phyloP scores from a whole-genome alignment of 2,113 vertebrate species.

The Diadophis punctatus region DNA sequence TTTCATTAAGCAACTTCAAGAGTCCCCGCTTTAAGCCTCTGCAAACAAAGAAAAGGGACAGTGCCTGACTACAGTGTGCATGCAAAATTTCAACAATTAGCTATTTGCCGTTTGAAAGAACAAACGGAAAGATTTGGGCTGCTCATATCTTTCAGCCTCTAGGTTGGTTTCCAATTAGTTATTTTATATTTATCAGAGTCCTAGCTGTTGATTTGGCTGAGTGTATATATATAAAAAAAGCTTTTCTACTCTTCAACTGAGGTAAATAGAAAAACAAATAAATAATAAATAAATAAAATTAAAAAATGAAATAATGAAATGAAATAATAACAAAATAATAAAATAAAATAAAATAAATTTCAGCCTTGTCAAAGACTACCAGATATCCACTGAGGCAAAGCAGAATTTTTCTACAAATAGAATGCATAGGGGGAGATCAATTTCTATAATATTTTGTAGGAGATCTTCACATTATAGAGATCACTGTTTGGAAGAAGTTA shows the following conservation, averaged over 20 bases:
- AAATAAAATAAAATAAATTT: background rate
- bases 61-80: background rate
- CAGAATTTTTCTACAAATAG: background rate
- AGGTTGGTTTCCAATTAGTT: slow-evolving; percentile 54
- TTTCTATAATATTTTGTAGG: slow-evolving; percentile 27
- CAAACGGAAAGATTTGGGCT: slow-evolving; percentile 57
- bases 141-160: slow-evolving; percentile 42
- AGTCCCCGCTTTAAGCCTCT: slow-evolving; percentile 47
- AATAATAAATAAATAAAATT: background rate
- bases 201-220: slow-evolving; percentile 28
- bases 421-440: background rate
- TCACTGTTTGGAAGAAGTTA: slow-evolving; percentile 3
- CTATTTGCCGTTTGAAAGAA: slow-evolving; percentile 50
- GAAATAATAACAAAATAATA: no score
- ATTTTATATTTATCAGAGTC: slow-evolving; percentile 47
- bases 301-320: background rate
- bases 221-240: background rate
- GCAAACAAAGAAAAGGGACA: background rate
- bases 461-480: slow-evolving; percentile 19
- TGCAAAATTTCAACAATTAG: slow-evolving; percentile 38
- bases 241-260: slow-evolving; percentile 34
- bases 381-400: background rate
- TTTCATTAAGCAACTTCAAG: slow-evolving; percentile 47
- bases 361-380: slow-evolving; percentile 15
- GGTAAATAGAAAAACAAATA: background rate